These are phyloP conservation scores for Hippasteria phrygiana DNA, from an alignment of 53 echinoderm and acorn worm species.

Conservation along the genomic window DNA sequence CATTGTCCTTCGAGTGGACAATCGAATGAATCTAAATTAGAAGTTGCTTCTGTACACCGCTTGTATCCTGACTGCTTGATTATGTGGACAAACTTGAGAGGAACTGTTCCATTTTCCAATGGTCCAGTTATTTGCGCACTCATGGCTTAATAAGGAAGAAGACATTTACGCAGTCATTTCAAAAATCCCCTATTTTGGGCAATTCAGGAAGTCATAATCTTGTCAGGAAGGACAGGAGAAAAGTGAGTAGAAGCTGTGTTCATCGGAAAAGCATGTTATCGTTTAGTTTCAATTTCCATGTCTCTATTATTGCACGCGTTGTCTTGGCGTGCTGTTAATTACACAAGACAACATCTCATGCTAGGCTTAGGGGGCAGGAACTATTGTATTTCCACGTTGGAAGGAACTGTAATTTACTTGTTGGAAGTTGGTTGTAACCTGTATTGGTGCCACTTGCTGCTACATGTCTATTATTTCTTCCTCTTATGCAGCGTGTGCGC, in stretches of 20 bases:
- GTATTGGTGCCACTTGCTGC: not conserved
- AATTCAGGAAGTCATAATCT: not conserved
- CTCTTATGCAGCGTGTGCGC: not conserved
- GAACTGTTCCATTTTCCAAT: constrained; percentile 18
- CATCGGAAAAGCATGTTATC: not conserved
- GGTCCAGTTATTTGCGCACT: constrained; percentile 28
- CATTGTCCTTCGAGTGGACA: constrained; percentile 11
- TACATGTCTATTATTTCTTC: constrained; percentile 1
- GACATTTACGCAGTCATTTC: not conserved
- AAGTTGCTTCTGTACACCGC: not conserved
- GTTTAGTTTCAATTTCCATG: not conserved
- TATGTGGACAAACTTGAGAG: not conserved
- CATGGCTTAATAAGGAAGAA: not conserved
- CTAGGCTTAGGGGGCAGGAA: constrained; percentile 42
- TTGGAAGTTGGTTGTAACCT: constrained; percentile 51
- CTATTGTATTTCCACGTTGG: constrained; percentile 53
- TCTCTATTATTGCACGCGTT: not conserved
- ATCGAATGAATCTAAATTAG: not conserved
- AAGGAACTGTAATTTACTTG: constrained; percentile 52
- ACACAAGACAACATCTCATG: constrained; percentile 36
- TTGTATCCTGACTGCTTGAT: not conserved
- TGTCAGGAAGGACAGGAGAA: constrained; percentile 9
- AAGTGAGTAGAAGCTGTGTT: not conserved
- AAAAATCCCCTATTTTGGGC: not conserved
- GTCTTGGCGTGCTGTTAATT: constrained; percentile 2